phyloP scores from a whole-genome alignment of 2,797 vertebrate genomes.

The Pseudochirops corinnae region DNA sequence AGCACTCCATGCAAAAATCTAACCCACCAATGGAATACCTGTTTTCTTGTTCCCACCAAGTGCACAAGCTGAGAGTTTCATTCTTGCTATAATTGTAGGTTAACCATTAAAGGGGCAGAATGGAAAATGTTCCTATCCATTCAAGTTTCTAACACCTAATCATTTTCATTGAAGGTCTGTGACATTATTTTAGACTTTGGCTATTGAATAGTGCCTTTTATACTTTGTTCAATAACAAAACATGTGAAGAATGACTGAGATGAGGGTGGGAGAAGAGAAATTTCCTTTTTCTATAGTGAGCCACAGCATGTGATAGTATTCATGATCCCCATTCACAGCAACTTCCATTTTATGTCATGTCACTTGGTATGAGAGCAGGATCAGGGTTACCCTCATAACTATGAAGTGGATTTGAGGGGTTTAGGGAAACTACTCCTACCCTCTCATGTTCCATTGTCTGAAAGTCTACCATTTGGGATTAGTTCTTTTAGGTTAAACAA shows the following conservation, averaged over 20 bases:
- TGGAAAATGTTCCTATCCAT: constrained; percentile 3
- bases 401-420: neutral
- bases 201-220: neutral
- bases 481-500: constrained; percentile 6
- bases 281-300: neutral
- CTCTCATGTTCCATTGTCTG: neutral
- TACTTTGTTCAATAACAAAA: neutral
- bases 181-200: constrained; percentile 26
- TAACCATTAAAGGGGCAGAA: constrained; percentile 35
- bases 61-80: neutral
- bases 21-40: neutral
- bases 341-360: neutral
- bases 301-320: constrained; percentile 8
- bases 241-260: neutral
- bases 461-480: neutral
- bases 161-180: neutral
- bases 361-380: neutral
- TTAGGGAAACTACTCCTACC: neutral
- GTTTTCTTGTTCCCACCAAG: neutral
- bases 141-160: constrained; percentile 37
- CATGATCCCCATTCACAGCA: neutral
- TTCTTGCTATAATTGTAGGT: constrained; percentile 10
- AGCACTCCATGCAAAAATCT: neutral
- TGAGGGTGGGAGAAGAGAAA: neutral
- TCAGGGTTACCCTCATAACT: neutral